Conservation (phyloP, 92 coral and sea anemone species). For the Epizoanthus stellaris region DNA sequence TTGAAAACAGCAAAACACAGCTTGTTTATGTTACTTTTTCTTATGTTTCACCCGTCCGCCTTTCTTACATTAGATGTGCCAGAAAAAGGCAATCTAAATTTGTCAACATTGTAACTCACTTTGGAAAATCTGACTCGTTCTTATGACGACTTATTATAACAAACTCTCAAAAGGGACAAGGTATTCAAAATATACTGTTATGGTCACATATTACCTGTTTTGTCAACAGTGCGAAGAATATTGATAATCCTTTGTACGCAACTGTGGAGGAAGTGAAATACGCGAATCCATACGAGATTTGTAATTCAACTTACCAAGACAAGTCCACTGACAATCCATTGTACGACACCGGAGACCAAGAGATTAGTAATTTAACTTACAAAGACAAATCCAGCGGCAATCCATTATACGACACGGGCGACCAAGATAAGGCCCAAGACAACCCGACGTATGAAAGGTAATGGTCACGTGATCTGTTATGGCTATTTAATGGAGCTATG, state of each 20-base stretch:
- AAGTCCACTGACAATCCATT: slow-evolving; percentile 1
- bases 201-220: neutral
- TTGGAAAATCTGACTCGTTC: no score
- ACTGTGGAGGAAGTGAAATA: neutral
- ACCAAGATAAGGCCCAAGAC: neutral
- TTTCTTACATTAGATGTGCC: no score
- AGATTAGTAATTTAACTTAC: neutral
- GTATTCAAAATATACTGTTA: neutral
- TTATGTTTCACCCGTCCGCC: no score
- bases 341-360: no score
- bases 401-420: neutral
- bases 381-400: neutral
- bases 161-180: neutral
- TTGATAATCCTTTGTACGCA: neutral
- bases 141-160: neutral
- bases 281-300: neutral
- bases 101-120: no score
- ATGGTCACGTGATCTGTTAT: neutral
- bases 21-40: no score
- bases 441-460: slow-evolving; percentile 20
- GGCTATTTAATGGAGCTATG: no score
- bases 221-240: neutral
- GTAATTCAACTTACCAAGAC: neutral
- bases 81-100: no score
- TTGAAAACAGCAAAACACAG: no score